Evolutionary conservation across 2,797 vertebrate species (phyloP).

Genomic region (Anabas testudineus): DNA sequence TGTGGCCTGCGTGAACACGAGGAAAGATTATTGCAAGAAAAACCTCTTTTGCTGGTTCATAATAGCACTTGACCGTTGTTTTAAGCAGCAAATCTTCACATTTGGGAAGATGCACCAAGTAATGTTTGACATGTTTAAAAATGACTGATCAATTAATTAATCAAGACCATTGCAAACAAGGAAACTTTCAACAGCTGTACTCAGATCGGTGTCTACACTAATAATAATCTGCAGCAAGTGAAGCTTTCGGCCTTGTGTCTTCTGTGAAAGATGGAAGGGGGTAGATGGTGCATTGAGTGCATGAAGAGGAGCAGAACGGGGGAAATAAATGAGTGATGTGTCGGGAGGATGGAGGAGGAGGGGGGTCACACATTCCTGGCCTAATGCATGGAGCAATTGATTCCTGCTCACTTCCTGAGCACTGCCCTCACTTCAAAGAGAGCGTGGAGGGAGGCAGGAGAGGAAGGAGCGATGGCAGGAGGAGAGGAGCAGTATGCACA

Average conservation of each 20-base stretch:
- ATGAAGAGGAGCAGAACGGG: slow-evolving; percentile 21
- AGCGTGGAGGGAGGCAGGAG: slow-evolving; percentile 46
- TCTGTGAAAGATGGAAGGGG: slow-evolving; percentile 14
- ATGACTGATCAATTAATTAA: no score
- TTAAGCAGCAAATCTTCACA: no score
- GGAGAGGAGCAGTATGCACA: slow-evolving; percentile 28
- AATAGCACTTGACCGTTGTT: no score
- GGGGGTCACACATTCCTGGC: slow-evolving; percentile 79
- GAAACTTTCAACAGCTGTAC: no score
- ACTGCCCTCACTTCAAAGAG: slow-evolving; percentile 72
- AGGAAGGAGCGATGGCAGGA: slow-evolving; percentile 39
- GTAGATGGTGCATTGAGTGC: slow-evolving; percentile 8
- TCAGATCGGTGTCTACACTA: no score
- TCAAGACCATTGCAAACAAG: no score
- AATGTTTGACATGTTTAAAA: no score
- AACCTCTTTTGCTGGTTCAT: no score
- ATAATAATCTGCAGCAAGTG: neutral
- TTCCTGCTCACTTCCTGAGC: slow-evolving; percentile 77
- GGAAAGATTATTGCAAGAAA: no score
- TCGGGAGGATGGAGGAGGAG: slow-evolving; percentile 45
- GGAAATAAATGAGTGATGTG: slow-evolving; percentile 48
- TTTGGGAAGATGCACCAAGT: no score
- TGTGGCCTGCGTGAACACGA: no score
- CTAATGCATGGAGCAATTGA: slow-evolving; percentile 81
- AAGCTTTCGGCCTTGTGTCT: neutral